phyloP scores from a whole-genome alignment of 2,113 vertebrate genomes.

The Hiodon alosoides region DNA sequence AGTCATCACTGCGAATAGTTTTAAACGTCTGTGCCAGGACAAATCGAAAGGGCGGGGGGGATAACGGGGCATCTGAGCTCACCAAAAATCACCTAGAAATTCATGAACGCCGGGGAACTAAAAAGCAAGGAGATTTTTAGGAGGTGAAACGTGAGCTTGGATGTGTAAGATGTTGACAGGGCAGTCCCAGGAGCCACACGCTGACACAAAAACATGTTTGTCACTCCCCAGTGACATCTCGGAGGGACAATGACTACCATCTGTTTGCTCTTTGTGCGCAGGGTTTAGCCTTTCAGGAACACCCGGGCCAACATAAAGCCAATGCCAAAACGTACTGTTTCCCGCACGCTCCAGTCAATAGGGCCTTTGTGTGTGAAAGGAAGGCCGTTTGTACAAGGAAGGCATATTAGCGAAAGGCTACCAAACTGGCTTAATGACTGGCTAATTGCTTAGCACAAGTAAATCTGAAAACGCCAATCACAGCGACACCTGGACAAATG shows the following conservation, averaged over 20 bases:
- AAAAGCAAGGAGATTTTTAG: too few relatives aligned
- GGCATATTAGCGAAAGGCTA: background rate
- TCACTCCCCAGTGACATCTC: conserved; percentile 12
- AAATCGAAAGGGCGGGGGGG: too few relatives aligned
- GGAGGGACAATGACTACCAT: conserved; percentile 24
- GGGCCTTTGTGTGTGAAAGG: conserved; percentile 11
- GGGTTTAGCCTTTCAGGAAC: conserved; percentile 16
- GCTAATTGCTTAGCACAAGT: background rate
- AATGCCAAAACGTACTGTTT: conserved; percentile 20
- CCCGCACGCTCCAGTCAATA: conserved; percentile 13
- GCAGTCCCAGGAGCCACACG: background rate
- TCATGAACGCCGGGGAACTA: background rate
- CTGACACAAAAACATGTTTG: conserved; percentile 18
- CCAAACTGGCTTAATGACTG: conserved; percentile 16
- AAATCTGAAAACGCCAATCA: background rate
- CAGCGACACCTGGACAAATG: background rate
- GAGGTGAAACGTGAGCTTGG: too few relatives aligned
- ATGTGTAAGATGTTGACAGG: background rate
- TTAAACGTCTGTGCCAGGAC: too few relatives aligned
- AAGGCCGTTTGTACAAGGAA: background rate
- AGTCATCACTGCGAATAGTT: too few relatives aligned
- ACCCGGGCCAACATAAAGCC: conserved; percentile 9
- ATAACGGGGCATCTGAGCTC: too few relatives aligned
- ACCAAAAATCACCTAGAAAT: background rate
- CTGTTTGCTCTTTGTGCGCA: conserved; percentile 27